Evolutionary conservation across 2,888 invertebrate genomes (phyloP).

Genomic region (Melikaiella ostensackeni): DNA sequence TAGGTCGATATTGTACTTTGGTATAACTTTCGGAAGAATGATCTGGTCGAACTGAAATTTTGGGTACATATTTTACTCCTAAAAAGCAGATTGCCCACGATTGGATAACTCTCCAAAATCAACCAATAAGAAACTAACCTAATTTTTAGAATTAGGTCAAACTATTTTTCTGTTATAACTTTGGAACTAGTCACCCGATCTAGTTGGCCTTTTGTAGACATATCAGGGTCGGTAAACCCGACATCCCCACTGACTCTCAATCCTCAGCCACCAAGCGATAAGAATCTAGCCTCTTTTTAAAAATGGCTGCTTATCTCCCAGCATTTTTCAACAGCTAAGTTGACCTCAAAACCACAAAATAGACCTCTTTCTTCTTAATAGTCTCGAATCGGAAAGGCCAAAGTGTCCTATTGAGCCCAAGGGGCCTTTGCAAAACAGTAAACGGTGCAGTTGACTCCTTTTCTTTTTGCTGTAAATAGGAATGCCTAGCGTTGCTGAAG

Average conservation of each 20-base stretch:
- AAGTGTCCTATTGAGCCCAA: not conserved
- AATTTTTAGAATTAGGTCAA: not conserved
- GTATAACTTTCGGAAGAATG: no score
- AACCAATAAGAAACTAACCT: not conserved
- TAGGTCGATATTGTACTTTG: no score
- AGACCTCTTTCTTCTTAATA: not conserved
- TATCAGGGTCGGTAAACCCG: not conserved
- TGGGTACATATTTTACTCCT: no score
- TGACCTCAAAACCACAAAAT: not conserved
- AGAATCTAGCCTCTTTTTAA: not conserved
- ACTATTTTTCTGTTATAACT: not conserved
- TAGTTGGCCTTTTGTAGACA: no score
- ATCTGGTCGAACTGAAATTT: no score
- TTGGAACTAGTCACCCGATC: not conserved
- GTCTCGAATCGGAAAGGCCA: not conserved
- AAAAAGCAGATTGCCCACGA: no score
- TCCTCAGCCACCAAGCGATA: not conserved
- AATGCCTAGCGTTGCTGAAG: conserved; percentile 24
- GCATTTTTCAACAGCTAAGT: not conserved
- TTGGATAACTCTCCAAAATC: not conserved
- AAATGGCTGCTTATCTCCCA: not conserved
- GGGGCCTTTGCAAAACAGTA: not conserved
- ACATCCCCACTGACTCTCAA: not conserved
- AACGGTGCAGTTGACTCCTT: conserved; percentile 7
- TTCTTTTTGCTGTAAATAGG: conserved; percentile 8